Evolutionary conservation across 2,888 invertebrate species (phyloP).

Genomic region (Drosophila neutralis): DNA sequence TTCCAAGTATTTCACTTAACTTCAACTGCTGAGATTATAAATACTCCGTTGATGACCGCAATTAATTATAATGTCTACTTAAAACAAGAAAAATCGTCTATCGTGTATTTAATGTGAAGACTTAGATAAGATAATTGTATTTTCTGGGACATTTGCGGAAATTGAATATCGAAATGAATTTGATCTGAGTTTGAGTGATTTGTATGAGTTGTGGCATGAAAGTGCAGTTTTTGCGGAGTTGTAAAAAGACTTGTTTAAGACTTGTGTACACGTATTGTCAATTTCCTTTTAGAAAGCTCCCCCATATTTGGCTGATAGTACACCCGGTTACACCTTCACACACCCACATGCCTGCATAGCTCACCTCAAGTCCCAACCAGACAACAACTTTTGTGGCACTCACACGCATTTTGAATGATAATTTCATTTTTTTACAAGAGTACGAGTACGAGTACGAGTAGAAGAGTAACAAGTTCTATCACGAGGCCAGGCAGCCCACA

Average conservation of each 20-base stretch:
- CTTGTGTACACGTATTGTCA: background rate
- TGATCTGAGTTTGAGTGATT: background rate
- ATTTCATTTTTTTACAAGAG: constrained; percentile 26
- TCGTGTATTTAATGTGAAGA: background rate
- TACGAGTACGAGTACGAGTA: constrained; percentile 13
- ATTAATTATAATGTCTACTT: background rate
- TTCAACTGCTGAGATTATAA: background rate
- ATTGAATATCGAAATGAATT: background rate
- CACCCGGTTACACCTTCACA: constrained; percentile 12
- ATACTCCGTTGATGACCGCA: background rate
- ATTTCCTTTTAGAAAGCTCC: constrained; percentile 14
- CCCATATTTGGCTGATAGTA: background rate
- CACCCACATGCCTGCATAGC: constrained; percentile 30
- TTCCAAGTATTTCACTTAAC: background rate
- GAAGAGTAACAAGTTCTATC: constrained; percentile 54
- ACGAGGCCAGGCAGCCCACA: constrained; percentile 55
- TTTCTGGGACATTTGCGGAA: background rate
- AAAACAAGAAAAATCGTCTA: background rate
- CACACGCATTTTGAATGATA: constrained; percentile 62
- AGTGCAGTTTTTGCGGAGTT: background rate
- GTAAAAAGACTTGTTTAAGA: background rate
- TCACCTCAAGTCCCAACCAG: constrained; percentile 23
- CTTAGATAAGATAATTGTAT: background rate
- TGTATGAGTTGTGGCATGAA: background rate
- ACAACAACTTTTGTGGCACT: background rate